Evolutionary conservation across 2,113 vertebrate species (phyloP).

Genomic region (Danionella cerebrum): DNA sequence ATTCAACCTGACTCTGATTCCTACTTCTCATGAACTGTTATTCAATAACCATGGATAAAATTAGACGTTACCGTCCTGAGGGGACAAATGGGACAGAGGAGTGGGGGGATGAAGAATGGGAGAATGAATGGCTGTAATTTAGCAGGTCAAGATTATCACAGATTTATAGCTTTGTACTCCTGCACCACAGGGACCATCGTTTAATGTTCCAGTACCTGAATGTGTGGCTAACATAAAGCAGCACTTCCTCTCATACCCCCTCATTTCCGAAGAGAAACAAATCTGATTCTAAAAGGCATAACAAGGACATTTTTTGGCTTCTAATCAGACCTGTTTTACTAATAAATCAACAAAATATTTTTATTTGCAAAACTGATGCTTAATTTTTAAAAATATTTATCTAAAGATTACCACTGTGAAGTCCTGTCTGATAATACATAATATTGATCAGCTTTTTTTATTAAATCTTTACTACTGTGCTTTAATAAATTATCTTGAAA

Average conservation of each 20-base stretch:
- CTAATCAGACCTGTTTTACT: background rate
- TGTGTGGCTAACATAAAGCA: constrained; percentile 26
- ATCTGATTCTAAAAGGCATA: background rate
- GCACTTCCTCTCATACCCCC: background rate
- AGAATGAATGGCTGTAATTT: background rate
- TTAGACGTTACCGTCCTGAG: constrained; percentile 9
- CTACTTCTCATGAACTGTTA: constrained; percentile 24
- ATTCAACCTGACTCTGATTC: constrained; percentile 30
- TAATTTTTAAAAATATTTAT: no score
- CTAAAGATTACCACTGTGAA: no score
- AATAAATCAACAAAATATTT: no score
- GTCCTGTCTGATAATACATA: no score
- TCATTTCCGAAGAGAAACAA: background rate
- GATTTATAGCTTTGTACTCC: background rate
- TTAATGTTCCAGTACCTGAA: background rate
- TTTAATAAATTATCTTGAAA: no score
- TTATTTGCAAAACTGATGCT: no score
- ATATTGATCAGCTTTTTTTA: no score
- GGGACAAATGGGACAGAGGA: constrained; percentile 4
- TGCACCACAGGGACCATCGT: constrained; percentile 2
- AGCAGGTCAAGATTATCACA: background rate
- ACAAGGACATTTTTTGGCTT: background rate
- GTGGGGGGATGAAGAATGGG: background rate
- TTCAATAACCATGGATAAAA: constrained; percentile 34
- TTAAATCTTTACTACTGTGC: no score